Conservation (phyloP, 2,113 vertebrate genomes). For the Pelobates fuscus region DNA sequence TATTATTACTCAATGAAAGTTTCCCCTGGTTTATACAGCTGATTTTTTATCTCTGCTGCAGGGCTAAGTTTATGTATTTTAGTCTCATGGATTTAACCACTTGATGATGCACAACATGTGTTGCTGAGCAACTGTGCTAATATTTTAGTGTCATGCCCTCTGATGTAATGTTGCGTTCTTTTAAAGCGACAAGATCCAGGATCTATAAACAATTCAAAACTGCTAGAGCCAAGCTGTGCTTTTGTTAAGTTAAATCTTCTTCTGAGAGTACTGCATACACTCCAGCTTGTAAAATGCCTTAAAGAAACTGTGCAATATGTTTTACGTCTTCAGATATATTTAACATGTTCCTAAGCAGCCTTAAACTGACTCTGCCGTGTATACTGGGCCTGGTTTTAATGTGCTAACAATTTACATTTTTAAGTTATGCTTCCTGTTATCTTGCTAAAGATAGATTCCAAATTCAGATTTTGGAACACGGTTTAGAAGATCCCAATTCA, state of each 20-base stretch:
- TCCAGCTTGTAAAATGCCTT: too few species aligned
- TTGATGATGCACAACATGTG: neutral
- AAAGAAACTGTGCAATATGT: too few species aligned
- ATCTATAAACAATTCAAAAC: neutral
- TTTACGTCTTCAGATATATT: too few species aligned
- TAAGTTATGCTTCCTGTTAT: too few species aligned
- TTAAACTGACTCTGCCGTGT: too few species aligned
- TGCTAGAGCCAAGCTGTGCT: neutral
- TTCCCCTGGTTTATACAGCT: neutral
- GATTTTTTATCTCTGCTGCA: neutral
- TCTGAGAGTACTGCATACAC: neutral
- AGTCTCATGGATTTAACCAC: neutral
- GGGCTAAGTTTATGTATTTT: neutral
- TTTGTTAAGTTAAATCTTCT: neutral
- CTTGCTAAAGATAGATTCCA: too few species aligned
- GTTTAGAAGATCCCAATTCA: too few species aligned
- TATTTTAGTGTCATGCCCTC: neutral
- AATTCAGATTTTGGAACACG: too few species aligned
- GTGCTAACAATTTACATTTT: too few species aligned
- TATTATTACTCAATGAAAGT: neutral
- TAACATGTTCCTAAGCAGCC: too few species aligned
- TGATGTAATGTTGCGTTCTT: slow-evolving; percentile 15
- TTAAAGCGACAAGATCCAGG: neutral
- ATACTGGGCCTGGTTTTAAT: too few species aligned
- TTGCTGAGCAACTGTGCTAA: slow-evolving; percentile 16